A percentile compares a stretch with the other conserved stretches of the same genome.
Evolutionary conservation across 2,113 vertebrate genomes (phyloP).

Genomic region (Ceuthmochares aereus): DNA sequence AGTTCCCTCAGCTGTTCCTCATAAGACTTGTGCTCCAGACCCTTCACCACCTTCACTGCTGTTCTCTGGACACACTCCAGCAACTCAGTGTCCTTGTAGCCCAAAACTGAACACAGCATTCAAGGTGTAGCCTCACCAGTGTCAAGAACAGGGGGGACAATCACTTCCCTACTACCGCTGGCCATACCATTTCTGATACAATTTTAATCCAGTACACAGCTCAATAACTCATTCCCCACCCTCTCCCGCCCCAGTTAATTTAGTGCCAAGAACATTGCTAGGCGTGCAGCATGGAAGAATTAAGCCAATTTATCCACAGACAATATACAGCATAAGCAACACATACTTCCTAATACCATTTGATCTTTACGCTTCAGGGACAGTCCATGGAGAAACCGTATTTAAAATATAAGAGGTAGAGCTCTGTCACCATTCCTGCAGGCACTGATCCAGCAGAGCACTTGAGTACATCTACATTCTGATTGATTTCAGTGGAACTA

Average conservation of each 20-base stretch:
- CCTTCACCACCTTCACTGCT: too few species aligned
- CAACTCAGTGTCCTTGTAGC: too few species aligned
- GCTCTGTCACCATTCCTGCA: not conserved
- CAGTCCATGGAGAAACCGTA: not conserved
- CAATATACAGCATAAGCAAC: not conserved
- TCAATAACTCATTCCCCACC: not conserved
- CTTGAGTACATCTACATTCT: not conserved
- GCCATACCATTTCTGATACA: too few species aligned
- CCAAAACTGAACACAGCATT: too few species aligned
- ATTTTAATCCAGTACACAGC: not conserved
- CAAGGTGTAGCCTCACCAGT: too few species aligned
- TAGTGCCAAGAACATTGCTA: not conserved
- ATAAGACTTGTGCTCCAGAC: too few species aligned
- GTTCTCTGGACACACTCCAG: too few species aligned
- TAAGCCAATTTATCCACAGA: not conserved
- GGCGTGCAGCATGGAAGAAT: not conserved
- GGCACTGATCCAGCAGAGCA: slow-evolving; percentile 32
- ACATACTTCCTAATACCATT: not conserved
- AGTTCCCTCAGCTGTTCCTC: too few species aligned
- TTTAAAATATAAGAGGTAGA: not conserved
- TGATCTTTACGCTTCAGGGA: not conserved
- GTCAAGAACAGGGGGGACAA: too few species aligned
- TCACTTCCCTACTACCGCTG: too few species aligned
- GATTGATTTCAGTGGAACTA: slow-evolving; percentile 27
- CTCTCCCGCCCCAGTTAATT: not conserved